Base-by-base conservation (phyloP, 2,113 vertebrate genomes). In the Indri indri region DNA sequence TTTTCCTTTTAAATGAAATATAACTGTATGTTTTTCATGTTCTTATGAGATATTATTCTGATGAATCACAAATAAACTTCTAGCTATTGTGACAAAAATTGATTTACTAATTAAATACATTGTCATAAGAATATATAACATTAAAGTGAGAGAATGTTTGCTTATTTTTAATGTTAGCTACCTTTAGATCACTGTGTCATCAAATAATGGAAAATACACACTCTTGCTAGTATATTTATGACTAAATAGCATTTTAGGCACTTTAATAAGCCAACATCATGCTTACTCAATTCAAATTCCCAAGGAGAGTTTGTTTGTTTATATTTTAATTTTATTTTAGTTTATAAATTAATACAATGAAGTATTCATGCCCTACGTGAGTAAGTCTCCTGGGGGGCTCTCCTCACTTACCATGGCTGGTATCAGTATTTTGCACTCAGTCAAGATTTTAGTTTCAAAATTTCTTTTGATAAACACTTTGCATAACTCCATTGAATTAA, bases 381-480 rank as follows among this genome's bases (percentile, higher is more conserved):
- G 30, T 76, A n/a, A 34, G 47, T 90, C 8, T 97, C 82, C 45
- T 80, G 50, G 42, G 97, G 32, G 66, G 40, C 25, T 96, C 32
- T 95, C 37, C 27, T 79, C 30, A 81, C 50, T 42, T 73, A 30
- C 11, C 47, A 34, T 61, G 34, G 14, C 63, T 96, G 77, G 23
- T 40, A 79, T 95, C n/a, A 54, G 8, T 79, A 79, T 30, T 95
- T 96, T 83, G 8, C 59, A 95, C 0, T 23, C 54, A 95, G 76
- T 20, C 77, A 84, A 68, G 7, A 82, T 85, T 74, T 57, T 40
- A 89, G 30, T 34, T 97, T 91, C 25, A 63, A 94, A 97, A 79
- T 54, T 92, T 40, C 5, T 97, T 32, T 96, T 88, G n/a, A 91
- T 95, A 96, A 97, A 95, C 66, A 97, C 20, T 93, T 97, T 95